Evolutionary conservation across 2,113 vertebrate genomes (phyloP).

Genomic region (Octodon degus): DNA sequence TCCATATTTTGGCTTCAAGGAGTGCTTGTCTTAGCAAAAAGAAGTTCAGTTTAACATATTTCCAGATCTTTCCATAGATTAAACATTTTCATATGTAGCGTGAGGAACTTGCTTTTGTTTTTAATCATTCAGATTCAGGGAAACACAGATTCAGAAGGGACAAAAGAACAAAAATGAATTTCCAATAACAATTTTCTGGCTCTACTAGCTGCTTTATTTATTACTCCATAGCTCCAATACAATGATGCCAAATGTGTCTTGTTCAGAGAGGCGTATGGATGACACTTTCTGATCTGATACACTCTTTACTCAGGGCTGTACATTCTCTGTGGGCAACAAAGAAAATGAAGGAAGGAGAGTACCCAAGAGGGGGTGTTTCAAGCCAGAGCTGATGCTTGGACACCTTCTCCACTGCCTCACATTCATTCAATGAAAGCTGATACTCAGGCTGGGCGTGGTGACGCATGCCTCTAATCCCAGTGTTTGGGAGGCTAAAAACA

Average conservation of each 20-base stretch:
- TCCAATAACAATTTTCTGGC: not conserved
- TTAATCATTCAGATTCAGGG: not conserved
- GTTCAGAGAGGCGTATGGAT: not conserved
- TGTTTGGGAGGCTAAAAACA: too few relatives aligned
- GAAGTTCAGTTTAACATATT: not conserved
- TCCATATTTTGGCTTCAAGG: not conserved
- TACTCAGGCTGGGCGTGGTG: not conserved
- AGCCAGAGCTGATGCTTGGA: not conserved
- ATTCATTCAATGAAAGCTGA: not conserved
- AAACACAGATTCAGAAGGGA: not conserved
- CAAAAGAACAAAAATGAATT: not conserved
- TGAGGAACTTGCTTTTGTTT: not conserved
- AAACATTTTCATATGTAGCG: not conserved
- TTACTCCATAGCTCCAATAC: not conserved
- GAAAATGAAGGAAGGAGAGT: not conserved
- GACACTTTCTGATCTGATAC: not conserved
- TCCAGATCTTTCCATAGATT: not conserved
- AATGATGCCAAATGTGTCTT: not conserved
- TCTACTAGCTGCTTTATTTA: not conserved
- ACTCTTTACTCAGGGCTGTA: not conserved
- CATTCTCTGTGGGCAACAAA: not conserved
- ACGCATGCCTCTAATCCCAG: too few relatives aligned
- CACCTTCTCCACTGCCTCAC: not conserved
- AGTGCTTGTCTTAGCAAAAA: not conserved
- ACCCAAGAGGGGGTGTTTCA: not conserved